Evolutionary conservation across 2,113 vertebrate genomes (phyloP), one percentile per base, ranked within the genome.

Genomic region (Thryonomys swinderianus): DNA sequence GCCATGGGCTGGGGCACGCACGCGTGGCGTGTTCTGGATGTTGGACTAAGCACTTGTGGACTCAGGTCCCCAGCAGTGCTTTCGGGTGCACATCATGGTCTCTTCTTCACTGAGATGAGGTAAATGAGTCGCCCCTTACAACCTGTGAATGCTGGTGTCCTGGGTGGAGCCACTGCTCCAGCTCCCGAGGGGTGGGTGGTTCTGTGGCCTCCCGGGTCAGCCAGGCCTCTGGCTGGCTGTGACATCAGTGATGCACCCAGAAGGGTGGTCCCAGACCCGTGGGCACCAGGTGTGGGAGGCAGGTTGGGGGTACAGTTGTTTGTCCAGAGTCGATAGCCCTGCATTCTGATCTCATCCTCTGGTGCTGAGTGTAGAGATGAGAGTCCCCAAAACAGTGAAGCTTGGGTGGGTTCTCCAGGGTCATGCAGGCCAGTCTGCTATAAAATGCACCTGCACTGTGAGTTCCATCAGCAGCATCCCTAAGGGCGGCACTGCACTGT

Each of bases 301-400:
- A 18, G 40, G 9, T 80, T 34, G 66, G 78, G 37, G 23, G 27
- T 12, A 0, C 34, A 64, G 13, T 16, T 66, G 57, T 45, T 59
- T 17, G 0, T 62, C 8, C 51, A 30, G 45, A n/a, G 32, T 61
- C 2, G 1, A 11, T 21, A 48, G 37, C 57, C 32, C 30, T 16
- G 4, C 1, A 1, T 48, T n/a, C 67, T 0, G 0, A 30, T 57
- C 53, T 1, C 1, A 3, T 21, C 84, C 4, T 86, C 55, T 55
- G 48, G 23, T 71, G 83, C 27, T n/a, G 37, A 2, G 3, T 2
- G 62, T 20, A 21, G 62, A 42, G 23, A 27, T n/a, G 9, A 53
- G 86, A 74, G 61, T 37, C 14, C 71, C 6, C 0, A 69, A 51
- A 53, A 85, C 2, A 34, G 7, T 20, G 42, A 17, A 5, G 40